Evolutionary conservation across 2,797 vertebrate species (phyloP), one percentile per base, ranked within the genome.

Genomic region (Chelmon rostratus): DNA sequence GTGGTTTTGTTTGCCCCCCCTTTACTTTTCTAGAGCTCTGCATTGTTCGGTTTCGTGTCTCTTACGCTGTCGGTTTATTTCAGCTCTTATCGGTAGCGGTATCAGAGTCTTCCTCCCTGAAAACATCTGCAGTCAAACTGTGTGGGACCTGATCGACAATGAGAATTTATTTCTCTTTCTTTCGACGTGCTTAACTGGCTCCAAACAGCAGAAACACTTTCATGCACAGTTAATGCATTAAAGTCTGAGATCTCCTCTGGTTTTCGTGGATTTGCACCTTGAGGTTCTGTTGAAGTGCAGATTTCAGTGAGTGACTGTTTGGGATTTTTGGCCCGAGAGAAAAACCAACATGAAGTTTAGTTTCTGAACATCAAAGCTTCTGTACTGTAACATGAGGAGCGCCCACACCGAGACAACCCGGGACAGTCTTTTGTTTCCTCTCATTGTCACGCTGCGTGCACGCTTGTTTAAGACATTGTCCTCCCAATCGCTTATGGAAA

Each of bases 401-500:
- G 72, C 54, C 70, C 83, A 49, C 82, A 66, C 53, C 18, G 75
- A 68, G 84, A 80, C 67, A 5, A 23, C 49, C 46, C 66, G 21
- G 72, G 75, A 59, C 86, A 2, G 47, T 4, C 85, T 38, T 91
- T 91, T 88, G 86, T 91, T 38, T 38, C 12, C 5, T 9, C 58
- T 66, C 31, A 70, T 79, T 89, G 91, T 89, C 76, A 13, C 88
- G 33, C 78, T 63, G 78, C 78, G 33, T 85, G 78, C 89, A 84
- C 81, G 84, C 89, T 64, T 91, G 82, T 90, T 90, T 84, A 81
- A 83, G 2, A 66, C 87, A 87, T 92, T 93, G 87, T 92, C 62
- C 81, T 37, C 56, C 86, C 87, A 86, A 86, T 90, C 75, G 69
- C 81, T 85, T 85, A 92, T 91, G 87, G 87, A 93, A 92, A 93